These are phyloP conservation scores for Rotaria sp. DNA, from an alignment of 2,888 invertebrate species.

Conservation along the genomic window DNA sequence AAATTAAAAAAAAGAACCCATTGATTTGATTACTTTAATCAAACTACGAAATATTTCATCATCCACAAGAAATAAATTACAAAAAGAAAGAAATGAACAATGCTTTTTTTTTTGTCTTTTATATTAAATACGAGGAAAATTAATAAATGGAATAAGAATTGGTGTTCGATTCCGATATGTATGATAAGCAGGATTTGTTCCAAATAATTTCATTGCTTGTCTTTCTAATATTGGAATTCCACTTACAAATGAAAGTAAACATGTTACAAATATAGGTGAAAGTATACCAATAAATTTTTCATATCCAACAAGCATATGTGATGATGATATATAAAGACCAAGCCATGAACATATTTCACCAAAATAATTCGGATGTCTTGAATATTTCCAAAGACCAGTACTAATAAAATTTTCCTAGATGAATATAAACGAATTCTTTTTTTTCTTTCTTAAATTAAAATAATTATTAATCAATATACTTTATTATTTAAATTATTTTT, in stretches of 20 bases:
- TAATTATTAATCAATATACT: slow-evolving; percentile 43
- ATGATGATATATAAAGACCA: slow-evolving; percentile 48
- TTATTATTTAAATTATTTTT: slow-evolving; percentile 48
- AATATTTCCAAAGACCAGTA: slow-evolving; percentile 50
- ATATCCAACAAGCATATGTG: slow-evolving; percentile 45
- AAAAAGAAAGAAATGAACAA: no score
- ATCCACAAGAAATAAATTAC: no score
- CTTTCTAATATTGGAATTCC: slow-evolving; percentile 54
- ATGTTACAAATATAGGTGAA: slow-evolving; percentile 51
- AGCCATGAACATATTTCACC: slow-evolving; percentile 53
- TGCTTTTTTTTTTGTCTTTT: no score
- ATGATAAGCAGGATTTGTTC: slow-evolving; percentile 48
- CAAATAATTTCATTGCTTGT: slow-evolving; percentile 50
- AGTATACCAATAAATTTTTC: slow-evolving; percentile 47
- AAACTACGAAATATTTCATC: no score
- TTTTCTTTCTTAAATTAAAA: no score
- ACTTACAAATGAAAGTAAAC: slow-evolving; percentile 51
- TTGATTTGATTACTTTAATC: no score
- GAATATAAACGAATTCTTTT: not conserved
- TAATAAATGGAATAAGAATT: slow-evolving; percentile 50
- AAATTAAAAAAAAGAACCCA: no score
- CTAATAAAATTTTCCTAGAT: slow-evolving; percentile 49
- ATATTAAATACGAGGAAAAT: not conserved
- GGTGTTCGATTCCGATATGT: slow-evolving; percentile 52
- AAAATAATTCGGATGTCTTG: slow-evolving; percentile 52